Evolutionary conservation across 1,140 invertebrate species (phyloP).

Genomic region (Ceratoteleas bidentatus): DNA sequence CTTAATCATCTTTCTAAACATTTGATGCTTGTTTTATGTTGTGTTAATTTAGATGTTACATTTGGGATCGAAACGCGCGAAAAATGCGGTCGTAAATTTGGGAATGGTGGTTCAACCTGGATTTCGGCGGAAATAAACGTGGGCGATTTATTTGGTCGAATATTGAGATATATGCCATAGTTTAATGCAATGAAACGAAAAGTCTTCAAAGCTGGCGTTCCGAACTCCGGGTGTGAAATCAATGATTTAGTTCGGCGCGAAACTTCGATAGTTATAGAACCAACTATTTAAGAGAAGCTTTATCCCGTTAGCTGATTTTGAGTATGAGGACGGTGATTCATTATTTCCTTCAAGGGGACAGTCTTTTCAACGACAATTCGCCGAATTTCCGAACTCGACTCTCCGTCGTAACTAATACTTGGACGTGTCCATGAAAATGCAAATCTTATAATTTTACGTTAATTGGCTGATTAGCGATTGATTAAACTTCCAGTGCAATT

Average conservation of each 20-base stretch:
- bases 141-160: conserved; percentile 19
- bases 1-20: too few relatives aligned
- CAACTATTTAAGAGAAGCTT: conserved; percentile 46
- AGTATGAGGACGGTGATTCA: conserved; percentile 29
- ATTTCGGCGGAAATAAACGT: too few relatives aligned
- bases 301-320: conserved; percentile 18
- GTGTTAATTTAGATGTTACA: too few relatives aligned
- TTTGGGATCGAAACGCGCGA: too few relatives aligned
- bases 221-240: conserved; percentile 42
- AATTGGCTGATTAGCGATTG: too few relatives aligned
- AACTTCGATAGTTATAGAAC: conserved; percentile 40
- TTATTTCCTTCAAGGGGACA: conserved; percentile 5
- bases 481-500: too few relatives aligned
- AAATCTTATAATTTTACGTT: too few relatives aligned
- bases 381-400: not conserved
- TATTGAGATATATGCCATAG: conserved; percentile 18
- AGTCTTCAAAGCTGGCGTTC: conserved; percentile 26
- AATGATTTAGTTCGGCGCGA: conserved; percentile 38
- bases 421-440: not conserved
- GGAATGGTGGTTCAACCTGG: too few relatives aligned
- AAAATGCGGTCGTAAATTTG: too few relatives aligned
- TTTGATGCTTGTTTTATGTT: too few relatives aligned
- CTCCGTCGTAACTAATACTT: not conserved
- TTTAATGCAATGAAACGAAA: conserved; percentile 22
- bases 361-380: conserved; percentile 10